Percentiles rank a stretch among this genome's conserved stretches.
These are phyloP conservation scores for Eumerus sabulonum DNA, from an alignment of 2,888 invertebrate species.

Conservation along the genomic window DNA sequence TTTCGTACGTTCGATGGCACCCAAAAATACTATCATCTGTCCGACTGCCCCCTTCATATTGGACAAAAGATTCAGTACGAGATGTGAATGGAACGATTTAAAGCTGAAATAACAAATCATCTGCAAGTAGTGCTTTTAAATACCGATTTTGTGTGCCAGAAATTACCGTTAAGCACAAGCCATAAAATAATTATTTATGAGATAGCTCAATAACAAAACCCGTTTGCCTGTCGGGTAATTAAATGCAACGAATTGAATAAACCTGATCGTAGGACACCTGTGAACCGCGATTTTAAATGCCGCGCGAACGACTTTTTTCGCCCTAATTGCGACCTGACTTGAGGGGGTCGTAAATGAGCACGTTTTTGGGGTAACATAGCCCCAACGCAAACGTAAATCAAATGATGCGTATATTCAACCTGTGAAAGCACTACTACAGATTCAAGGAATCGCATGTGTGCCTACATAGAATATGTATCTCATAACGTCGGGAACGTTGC, in stretches of 20 bases:
- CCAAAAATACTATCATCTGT: conserved; percentile 2
- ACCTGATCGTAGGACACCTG: conserved; percentile 64
- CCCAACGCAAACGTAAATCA: conserved; percentile 49
- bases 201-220: conserved; percentile 27
- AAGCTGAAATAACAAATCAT: conserved; percentile 20
- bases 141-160: conserved; percentile 16
- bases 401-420: conserved; percentile 40
- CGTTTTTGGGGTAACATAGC: conserved; percentile 11
- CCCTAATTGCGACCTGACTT: background rate
- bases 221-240: conserved; percentile 61
- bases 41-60: background rate
- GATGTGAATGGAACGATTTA: too few relatives aligned
- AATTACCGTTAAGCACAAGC: conserved; percentile 36
- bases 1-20: conserved; percentile 1
- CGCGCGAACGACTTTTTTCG: conserved; percentile 15
- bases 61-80: too few relatives aligned
- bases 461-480: conserved; percentile 45
- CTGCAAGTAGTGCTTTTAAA: conserved; percentile 5
- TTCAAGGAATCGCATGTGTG: conserved; percentile 13
- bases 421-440: background rate
- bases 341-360: conserved; percentile 33
- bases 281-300: conserved; percentile 39
- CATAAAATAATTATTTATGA: conserved; percentile 63
- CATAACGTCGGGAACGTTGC: conserved; percentile 44
- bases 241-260: conserved; percentile 59